Evolutionary conservation across 2,113 vertebrate species (phyloP).

Genomic region (Cnemophilus loriae): DNA sequence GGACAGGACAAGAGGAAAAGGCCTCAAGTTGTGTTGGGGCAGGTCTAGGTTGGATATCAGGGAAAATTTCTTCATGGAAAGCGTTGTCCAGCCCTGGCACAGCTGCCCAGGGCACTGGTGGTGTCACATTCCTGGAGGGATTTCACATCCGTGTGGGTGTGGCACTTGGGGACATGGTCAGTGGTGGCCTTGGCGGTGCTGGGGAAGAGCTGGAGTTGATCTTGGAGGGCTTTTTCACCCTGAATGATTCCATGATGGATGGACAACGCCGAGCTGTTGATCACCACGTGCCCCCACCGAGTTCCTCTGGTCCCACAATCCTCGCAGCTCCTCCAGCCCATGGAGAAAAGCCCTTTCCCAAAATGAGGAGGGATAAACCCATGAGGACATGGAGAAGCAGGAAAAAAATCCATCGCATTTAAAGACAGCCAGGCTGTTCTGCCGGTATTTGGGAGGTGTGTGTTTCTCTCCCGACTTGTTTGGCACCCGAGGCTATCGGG

Average conservation of each 20-base stretch:
- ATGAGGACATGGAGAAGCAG: neutral
- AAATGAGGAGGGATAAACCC: neutral
- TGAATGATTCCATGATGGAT: neutral
- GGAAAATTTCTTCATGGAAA: neutral
- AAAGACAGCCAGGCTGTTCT: neutral
- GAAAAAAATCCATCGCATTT: neutral
- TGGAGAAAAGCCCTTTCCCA: fast-evolving
- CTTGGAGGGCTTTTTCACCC: neutral
- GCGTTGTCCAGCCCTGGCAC: neutral
- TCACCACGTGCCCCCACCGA: fast-evolving
- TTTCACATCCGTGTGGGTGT: neutral
- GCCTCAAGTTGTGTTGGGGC: neutral
- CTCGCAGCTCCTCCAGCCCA: fast-evolving
- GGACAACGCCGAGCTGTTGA: neutral
- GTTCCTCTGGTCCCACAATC: neutral
- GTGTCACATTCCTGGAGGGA: neutral
- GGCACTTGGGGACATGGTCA: neutral
- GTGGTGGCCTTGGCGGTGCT: neutral
- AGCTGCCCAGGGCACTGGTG: neutral
- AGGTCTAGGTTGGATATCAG: neutral
- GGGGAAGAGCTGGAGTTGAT: neutral
- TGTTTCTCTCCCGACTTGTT: neutral
- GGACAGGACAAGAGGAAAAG: neutral
- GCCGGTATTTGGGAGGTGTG: neutral
- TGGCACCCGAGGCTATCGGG: neutral